Percentiles rank a stretch among this genome's conserved stretches.
These are phyloP conservation scores for Chitala chitala DNA, from an alignment of 2,113 vertebrate genomes.

Conservation along the genomic window DNA sequence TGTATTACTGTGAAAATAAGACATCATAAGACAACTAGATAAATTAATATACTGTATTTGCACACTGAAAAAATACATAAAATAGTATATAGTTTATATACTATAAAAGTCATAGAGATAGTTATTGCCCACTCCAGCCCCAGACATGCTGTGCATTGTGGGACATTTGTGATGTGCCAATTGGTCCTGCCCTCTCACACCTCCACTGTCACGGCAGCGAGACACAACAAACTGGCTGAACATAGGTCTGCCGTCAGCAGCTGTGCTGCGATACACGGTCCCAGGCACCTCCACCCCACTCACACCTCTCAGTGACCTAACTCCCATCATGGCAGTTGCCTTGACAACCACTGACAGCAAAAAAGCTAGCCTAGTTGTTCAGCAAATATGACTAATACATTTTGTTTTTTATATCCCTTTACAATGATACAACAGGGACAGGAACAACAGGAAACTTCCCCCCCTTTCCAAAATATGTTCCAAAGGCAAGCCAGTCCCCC, in stretches of 20 bases:
- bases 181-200: conserved; percentile 58
- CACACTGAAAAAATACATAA: too few relatives aligned
- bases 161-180: conserved; percentile 57
- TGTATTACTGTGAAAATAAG: not conserved
- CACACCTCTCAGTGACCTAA: not conserved
- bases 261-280: not conserved
- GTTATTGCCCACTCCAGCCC: not conserved
- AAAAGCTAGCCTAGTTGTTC: not conserved
- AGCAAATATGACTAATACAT: conserved; percentile 1
- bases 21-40: too few relatives aligned
- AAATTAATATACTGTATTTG: too few relatives aligned
- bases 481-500: not conserved
- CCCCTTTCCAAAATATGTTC: not conserved
- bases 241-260: not conserved
- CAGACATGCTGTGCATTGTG: conserved; percentile 62
- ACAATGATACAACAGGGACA: conserved; percentile 4
- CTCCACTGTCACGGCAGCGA: conserved; percentile 62
- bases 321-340: not conserved
- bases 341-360: not conserved
- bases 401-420: not conserved
- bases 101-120: not conserved
- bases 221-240: conserved; percentile 25
- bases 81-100: too few relatives aligned
- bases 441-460: conserved; percentile 12
- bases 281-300: not conserved